phyloP scores from a whole-genome alignment of 2,113 vertebrate genomes.

The Gracilinanus agilis region DNA sequence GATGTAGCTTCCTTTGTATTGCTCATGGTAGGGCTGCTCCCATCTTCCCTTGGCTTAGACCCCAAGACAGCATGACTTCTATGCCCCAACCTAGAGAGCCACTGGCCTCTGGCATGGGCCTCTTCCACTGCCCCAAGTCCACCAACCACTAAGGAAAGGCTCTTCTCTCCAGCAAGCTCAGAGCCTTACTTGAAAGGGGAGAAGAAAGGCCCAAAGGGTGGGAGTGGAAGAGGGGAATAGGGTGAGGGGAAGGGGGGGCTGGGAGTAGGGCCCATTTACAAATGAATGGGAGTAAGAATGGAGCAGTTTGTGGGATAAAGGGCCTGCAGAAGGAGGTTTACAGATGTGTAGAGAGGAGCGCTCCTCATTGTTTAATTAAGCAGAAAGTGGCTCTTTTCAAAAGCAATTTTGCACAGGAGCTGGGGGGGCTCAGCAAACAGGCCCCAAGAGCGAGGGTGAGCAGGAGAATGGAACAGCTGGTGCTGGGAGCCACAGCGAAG shows the following conservation, averaged over 20 bases:
- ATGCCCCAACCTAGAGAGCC: neutral
- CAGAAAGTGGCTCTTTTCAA: slow-evolving; percentile 92
- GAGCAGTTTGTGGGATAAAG: slow-evolving; percentile 97
- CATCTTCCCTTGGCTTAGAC: neutral
- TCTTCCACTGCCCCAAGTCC: slow-evolving; percentile 20
- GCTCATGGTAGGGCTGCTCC: neutral
- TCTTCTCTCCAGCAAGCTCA: slow-evolving; percentile 76
- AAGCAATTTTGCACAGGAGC: slow-evolving; percentile 93
- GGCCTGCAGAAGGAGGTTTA: slow-evolving; percentile 95
- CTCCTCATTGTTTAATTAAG: slow-evolving; percentile 92
- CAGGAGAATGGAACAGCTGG: slow-evolving; percentile 91
- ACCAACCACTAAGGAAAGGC: slow-evolving; percentile 42
- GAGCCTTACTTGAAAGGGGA: slow-evolving; percentile 81
- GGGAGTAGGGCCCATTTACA: slow-evolving; percentile 88
- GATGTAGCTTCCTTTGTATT: neutral
- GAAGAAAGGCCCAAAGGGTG: slow-evolving; percentile 83
- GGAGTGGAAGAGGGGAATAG: slow-evolving; percentile 74
- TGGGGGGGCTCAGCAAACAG: slow-evolving; percentile 90
- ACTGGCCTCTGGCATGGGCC: neutral
- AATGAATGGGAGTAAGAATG: slow-evolving; percentile 96
- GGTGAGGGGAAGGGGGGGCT: slow-evolving; percentile 76
- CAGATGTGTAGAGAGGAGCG: slow-evolving; percentile 94
- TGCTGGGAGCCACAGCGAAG: slow-evolving; percentile 91
- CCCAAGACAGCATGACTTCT: neutral
- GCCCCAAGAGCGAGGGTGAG: slow-evolving; percentile 82